These are phyloP conservation scores for Oryzias dopingdopingensis DNA, from an alignment of 2,797 vertebrate species.

Conservation along the genomic window DNA sequence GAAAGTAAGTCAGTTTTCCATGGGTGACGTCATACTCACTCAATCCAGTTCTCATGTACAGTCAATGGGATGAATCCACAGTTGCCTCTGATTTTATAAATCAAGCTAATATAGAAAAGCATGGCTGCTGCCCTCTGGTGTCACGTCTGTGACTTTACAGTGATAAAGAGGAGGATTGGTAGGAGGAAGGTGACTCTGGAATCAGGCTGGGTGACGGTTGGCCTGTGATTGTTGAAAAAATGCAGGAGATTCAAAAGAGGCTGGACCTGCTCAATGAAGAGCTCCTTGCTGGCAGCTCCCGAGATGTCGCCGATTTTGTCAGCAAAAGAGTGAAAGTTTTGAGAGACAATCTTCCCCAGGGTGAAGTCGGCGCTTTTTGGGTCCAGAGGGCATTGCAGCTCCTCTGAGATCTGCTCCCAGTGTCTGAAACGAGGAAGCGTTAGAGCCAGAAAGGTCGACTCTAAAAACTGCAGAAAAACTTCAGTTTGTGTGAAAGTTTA, in stretches of 20 bases:
- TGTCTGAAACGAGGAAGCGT: conserved; percentile 71
- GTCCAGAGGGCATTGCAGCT: conserved; percentile 79
- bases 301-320: conserved; percentile 83
- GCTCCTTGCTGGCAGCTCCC: conserved; percentile 85
- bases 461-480: not conserved
- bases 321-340: conserved; percentile 80
- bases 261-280: conserved; percentile 85
- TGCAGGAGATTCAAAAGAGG: not conserved
- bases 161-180: no score
- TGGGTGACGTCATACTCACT: no score
- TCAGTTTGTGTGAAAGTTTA: not conserved
- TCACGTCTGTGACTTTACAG: no score
- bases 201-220: no score
- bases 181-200: no score
- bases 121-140: no score
- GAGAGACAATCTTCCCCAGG: conserved; percentile 82
- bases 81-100: no score
- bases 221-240: no score
- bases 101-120: no score
- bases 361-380: conserved; percentile 73
- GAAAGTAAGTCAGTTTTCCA: no score
- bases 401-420: conserved; percentile 83
- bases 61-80: no score
- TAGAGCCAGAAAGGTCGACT: not conserved
- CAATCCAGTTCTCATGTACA: no score